Base-by-base conservation (phyloP, 1,140 invertebrate genomes). In the Drosophila chauvacae region DNA sequence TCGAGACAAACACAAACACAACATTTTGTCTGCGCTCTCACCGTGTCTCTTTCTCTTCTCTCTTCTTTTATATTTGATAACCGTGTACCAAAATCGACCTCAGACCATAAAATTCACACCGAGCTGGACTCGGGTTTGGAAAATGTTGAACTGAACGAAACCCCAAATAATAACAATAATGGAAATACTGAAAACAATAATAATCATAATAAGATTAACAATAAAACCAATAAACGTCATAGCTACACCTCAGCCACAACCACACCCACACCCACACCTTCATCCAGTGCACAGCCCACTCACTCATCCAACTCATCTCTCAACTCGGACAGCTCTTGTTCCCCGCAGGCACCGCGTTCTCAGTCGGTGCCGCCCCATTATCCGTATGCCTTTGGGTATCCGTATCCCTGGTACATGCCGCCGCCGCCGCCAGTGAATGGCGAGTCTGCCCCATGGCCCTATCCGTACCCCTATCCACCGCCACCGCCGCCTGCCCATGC, bases 81-180 rank as follows among this genome's bases (percentile, higher is more conserved):
- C 82, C 79, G 82, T 87, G 82, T 77, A 86, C 74, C 78, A 81
- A 86, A 82, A 88, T 70, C 81, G 81, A 90, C 81, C 78, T 81
- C 86, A 90, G 85, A 90, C 78, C 81, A 90, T 90, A 90, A 90
- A 90, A 80, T 85, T 87, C 80, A 87, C 80, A 77, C 82, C 86
- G 90, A 91, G 77, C 80, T 90, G 90, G 90, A 90, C 80, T 91
- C 86, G 82, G 86, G 86, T 81, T 81, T 86, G 88, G 88, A 88
- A 84, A 91, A 82, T 90, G 73, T 84, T 87, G 90, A 91, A 90
- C 83, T 90, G 82, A 91, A 91, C 90, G 90, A 91, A 90, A 57
- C 42, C 80, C 83, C 78, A 72, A 76, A 83, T 76, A 81, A 87
- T 77, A 70, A 81, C 51, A 64, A 80, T 74, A 71, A 90, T 80